Base-by-base conservation (phyloP, 2,888 invertebrate genomes). In the Andrena fulva region DNA sequence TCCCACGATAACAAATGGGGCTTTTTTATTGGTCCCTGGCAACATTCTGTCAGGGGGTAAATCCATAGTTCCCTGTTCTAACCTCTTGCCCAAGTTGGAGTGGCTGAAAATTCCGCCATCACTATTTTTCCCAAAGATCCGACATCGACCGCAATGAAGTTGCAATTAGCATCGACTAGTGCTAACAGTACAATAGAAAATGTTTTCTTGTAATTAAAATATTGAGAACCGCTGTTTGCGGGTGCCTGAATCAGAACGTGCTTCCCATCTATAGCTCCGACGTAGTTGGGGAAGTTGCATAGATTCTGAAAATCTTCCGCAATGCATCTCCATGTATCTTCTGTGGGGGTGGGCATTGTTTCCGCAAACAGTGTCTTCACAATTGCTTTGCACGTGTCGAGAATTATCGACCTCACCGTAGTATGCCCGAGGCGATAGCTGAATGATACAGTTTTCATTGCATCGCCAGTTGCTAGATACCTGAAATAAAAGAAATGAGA, bases 261-360 rank as follows among this genome's bases (percentile, higher is more conserved):
- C 2, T 60, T 60, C 2, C 60, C 69, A 24, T 69, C 69, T 7
- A 69, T 59, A 16, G 69, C 69, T 12, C 35, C 59, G 3, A 69
- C 16, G 27, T 42, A 69, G 24, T 69, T 69, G 8, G 69, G 59
- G 10, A 69, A 69, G 10, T 69, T 31, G 59, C 69, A 69, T 8
- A 59, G 12, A 7, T n/a, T 5, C 2, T 56, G 6, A 16, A 56
- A 69, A 6, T 69, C 35, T 0, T 59, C 24, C 4, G 59, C 69
- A 5, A 42, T 56, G 0, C 1, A 12, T 12, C n/a, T 27, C 64
- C 42, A 56, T 4, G 16, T n/a, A 10, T 56, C 42, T 33, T 8
- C 24, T 10, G 69, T 56, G n/a, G 69, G 69, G 20, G 12, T 33
- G 12, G 69, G 59, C n/a, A 69, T 20, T 2, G 10, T 20, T 56